Base-by-base conservation (phyloP, 2,888 invertebrate species). In the Parthenolecanium corni region DNA sequence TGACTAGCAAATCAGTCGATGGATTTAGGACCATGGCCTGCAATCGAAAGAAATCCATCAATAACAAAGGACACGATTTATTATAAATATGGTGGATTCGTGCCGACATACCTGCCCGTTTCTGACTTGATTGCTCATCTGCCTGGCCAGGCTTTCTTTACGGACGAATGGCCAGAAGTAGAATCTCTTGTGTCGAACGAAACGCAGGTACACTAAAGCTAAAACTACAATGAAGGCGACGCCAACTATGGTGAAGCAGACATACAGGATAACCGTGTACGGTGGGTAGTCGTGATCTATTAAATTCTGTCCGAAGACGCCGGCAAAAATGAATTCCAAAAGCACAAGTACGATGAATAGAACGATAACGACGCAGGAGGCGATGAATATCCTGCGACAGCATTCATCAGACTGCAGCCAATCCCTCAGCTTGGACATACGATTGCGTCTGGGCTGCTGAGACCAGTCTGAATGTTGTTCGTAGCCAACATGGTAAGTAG, bases 1-100 rank as follows among this genome's bases (percentile, higher is more conserved):
- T 74, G 54, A 86, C 85, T 68, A 86, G 76, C 36, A 85, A 80
- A 76, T 86, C 86, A 38, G 85, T 86, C 52, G 85, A 85, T 54
- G 86, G 86, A 75, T 85, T 85, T 62, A 84, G 78, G 1, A 83
- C 83, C 47, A 82, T 77, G 36, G 82, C 77, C 56, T 79, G 46
- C 2, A 52, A 64, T 2, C 36, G 24, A n/a, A 11, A 44, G 12
- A 57, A 25, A 24, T 36, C 23, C 52, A 24, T 23, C 14, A 12
- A 12, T 21, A 52, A 21, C 23, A 11, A 20, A 20, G 9, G 9
- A 23, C 14, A 20, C 23, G 18, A 23, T 20, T 31, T 9, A 31
- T 38, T 40, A 18, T 21, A 36, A 14, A 38, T 40, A 40, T 56
- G 23, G n/a, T 23, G 38, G 40, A n/a, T 25, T 12, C 52, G 4